Conservation (phyloP, 2,113 vertebrate species). For the Electrona antarctica region DNA sequence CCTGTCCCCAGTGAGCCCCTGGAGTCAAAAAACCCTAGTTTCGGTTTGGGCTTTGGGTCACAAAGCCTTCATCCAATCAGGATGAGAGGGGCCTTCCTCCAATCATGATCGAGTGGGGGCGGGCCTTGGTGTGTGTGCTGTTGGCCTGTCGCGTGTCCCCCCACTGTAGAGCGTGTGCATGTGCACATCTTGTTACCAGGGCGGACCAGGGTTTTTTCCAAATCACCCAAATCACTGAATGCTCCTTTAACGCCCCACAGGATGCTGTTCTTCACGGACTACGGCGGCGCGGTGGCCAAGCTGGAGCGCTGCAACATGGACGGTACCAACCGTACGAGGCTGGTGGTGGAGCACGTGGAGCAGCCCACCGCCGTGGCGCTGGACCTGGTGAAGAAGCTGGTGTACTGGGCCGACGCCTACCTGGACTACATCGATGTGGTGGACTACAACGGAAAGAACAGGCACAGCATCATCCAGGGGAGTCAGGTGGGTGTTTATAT, state of each 20-base stretch:
- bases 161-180: too few species aligned
- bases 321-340: constrained; percentile 90
- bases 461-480: constrained; percentile 87
- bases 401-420: constrained; percentile 97
- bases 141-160: too few species aligned
- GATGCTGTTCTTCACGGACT: constrained; percentile 98
- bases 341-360: constrained; percentile 89
- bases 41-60: too few species aligned
- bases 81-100: too few species aligned
- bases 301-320: constrained; percentile 97
- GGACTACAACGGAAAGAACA: constrained; percentile 92
- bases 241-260: constrained; percentile 78
- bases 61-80: too few species aligned
- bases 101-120: too few species aligned
- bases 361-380: constrained; percentile 91
- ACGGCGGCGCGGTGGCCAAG: constrained; percentile 90
- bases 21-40: too few species aligned
- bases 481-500: constrained; percentile 82
- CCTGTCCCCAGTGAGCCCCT: too few species aligned
- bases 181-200: too few species aligned
- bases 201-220: too few species aligned
- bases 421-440: constrained; percentile 93
- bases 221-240: too few species aligned
- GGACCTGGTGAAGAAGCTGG: constrained; percentile 91
- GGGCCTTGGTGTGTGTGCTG: too few species aligned